Evolutionary conservation across 2,888 invertebrate genomes (phyloP).

Genomic region (Pedicia rivosa): DNA sequence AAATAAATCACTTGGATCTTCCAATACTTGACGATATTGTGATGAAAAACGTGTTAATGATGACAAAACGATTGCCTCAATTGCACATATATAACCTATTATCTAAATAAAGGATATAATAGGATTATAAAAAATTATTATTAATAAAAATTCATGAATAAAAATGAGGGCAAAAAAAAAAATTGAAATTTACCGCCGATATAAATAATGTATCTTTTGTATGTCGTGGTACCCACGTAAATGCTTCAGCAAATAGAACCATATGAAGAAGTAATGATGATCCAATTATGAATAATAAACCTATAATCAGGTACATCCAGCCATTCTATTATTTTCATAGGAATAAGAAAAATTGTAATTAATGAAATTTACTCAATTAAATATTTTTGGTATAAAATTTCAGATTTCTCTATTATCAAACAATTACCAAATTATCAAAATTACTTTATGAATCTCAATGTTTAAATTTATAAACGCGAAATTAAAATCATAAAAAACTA

Average conservation of each 20-base stretch:
- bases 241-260: constrained; percentile 45
- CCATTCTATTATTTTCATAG: constrained; percentile 52
- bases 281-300: constrained; percentile 51
- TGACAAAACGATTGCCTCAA: constrained; percentile 41
- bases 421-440: too few relatives aligned
- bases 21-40: constrained; percentile 43
- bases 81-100: constrained; percentile 42
- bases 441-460: too few relatives aligned
- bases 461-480: too few relatives aligned
- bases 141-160: background rate
- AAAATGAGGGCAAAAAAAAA: background rate
- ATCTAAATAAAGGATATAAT: constrained; percentile 28
- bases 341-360: too few relatives aligned
- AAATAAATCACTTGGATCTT: constrained; percentile 42
- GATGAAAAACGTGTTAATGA: constrained; percentile 40
- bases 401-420: too few relatives aligned
- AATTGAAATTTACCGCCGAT: constrained; percentile 37
- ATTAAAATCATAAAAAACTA: too few relatives aligned
- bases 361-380: too few relatives aligned
- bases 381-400: too few relatives aligned
- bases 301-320: constrained; percentile 55
- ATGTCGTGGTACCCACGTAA: constrained; percentile 52
- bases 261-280: constrained; percentile 53
- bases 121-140: constrained; percentile 1
- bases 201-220: constrained; percentile 52